A percentile compares a stretch with the other conserved stretches of the same genome.
phyloP scores from a whole-genome alignment of 2,797 vertebrate species.

The Lerista edwardsae region DNA sequence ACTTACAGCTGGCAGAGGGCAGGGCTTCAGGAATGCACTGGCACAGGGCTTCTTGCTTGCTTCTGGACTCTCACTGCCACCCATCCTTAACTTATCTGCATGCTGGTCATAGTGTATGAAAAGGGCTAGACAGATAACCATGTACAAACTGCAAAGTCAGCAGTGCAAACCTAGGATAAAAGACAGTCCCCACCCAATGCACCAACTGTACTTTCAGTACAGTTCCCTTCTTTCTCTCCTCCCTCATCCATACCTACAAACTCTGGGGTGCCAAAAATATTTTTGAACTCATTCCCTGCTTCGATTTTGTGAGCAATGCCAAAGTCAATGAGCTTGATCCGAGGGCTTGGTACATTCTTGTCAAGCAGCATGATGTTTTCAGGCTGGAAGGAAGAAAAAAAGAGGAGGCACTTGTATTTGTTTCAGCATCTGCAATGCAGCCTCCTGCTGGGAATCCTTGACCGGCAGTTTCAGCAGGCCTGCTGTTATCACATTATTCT shows the following conservation, averaged over 20 bases:
- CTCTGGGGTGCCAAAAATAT: slow-evolving; percentile 97
- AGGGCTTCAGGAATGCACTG: too few relatives aligned
- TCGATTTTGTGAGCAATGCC: slow-evolving; percentile 98
- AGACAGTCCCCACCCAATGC: too few relatives aligned
- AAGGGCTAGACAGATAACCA: not conserved
- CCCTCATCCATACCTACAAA: slow-evolving; percentile 86
- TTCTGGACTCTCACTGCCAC: too few relatives aligned
- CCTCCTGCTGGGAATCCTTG: too few relatives aligned
- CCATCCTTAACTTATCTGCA: too few relatives aligned
- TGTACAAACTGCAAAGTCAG: not conserved
- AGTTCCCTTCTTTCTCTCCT: fast-evolving
- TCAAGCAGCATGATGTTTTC: slow-evolving; percentile 99
- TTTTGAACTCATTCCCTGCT: slow-evolving; percentile 97
- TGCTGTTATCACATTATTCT: too few relatives aligned
- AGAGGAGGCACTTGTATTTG: not conserved
- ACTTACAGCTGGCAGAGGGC: too few relatives aligned
- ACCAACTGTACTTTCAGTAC: not conserved
- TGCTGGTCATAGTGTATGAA: too few relatives aligned
- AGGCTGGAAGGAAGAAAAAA: slow-evolving; percentile 72
- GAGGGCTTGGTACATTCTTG: slow-evolving; percentile 91
- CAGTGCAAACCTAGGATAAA: not conserved
- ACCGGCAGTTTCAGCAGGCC: too few relatives aligned
- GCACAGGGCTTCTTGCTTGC: too few relatives aligned
- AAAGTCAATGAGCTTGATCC: slow-evolving; percentile 97
- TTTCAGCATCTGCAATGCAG: not conserved